Percentiles rank a stretch among this genome's conserved stretches.
Conservation (phyloP, 2,113 vertebrate species). For the Protobothrops mucrosquamatus region DNA sequence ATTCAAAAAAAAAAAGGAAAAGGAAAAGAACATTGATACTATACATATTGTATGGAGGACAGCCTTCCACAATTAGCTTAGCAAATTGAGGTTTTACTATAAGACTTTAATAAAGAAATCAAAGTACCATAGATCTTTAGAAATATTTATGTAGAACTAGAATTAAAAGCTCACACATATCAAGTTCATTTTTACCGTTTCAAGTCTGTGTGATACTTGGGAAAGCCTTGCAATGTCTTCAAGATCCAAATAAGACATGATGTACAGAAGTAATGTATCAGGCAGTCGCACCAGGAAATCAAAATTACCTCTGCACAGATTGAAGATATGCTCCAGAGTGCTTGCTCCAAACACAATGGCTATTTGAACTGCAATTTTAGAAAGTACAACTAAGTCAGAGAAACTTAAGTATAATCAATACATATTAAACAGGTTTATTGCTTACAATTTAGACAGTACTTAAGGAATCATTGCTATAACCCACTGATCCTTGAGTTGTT, state of each 20-base stretch:
- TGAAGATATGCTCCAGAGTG: conserved; percentile 68
- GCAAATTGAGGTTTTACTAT: not conserved
- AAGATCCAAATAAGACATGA: conserved; percentile 73
- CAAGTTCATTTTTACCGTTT: conserved; percentile 64
- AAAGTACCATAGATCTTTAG: not conserved
- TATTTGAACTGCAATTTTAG: conserved; percentile 67
- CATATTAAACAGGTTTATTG: not conserved
- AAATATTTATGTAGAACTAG: conserved; percentile 12
- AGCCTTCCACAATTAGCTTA: not conserved
- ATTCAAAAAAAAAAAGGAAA: not conserved
- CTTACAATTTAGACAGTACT: not conserved
- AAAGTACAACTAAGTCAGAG: conserved; percentile 38
- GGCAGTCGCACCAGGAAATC: conserved; percentile 78
- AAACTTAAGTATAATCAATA: conserved; percentile 4
- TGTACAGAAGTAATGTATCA: conserved; percentile 68
- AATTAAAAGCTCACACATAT: conserved; percentile 1
- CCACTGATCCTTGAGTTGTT: not conserved
- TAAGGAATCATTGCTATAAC: not conserved
- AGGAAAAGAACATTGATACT: not conserved
- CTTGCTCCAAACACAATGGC: conserved; percentile 67
- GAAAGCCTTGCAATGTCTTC: conserved; percentile 71
- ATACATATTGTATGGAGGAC: not conserved
- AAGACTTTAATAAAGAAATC: conserved; percentile 8
- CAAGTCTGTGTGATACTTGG: conserved; percentile 70
- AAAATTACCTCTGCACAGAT: conserved; percentile 72